Evolutionary conservation across 2,888 invertebrate species (phyloP).

Genomic region (Pheosia gnoma): DNA sequence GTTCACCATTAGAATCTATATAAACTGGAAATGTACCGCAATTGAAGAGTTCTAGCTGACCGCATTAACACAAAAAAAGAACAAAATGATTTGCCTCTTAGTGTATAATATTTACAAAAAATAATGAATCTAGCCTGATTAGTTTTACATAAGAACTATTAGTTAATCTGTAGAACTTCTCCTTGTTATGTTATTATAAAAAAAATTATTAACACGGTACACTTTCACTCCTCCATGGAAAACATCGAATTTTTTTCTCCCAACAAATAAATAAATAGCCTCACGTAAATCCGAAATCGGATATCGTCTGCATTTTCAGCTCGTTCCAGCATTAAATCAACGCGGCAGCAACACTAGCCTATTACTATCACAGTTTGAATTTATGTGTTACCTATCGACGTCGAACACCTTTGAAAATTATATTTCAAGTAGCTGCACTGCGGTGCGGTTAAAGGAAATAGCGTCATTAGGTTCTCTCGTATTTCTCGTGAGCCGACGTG

Average conservation of each 20-base stretch:
- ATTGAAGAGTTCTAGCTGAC: too few species aligned
- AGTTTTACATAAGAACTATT: slow-evolving; percentile 5
- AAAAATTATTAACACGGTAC: too few species aligned
- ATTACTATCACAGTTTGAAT: slow-evolving; percentile 73
- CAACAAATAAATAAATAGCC: slow-evolving; percentile 6
- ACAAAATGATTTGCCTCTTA: too few species aligned
- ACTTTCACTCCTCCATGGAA: neutral
- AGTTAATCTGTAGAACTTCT: too few species aligned
- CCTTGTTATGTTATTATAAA: too few species aligned
- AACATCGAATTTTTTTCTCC: slow-evolving; percentile 8
- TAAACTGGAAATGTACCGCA: too few species aligned
- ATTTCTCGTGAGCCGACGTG: slow-evolving; percentile 21
- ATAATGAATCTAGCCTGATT: too few species aligned
- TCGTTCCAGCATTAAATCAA: slow-evolving; percentile 66
- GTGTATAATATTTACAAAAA: too few species aligned
- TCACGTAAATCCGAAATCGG: slow-evolving; percentile 46
- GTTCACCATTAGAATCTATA: too few species aligned
- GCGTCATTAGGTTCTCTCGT: slow-evolving; percentile 79
- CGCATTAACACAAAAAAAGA: too few species aligned
- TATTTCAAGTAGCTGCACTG: slow-evolving; percentile 75
- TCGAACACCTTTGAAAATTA: slow-evolving; percentile 74
- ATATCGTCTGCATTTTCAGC: slow-evolving; percentile 58
- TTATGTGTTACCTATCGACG: slow-evolving; percentile 77
- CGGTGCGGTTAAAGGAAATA: slow-evolving; percentile 73
- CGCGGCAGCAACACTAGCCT: slow-evolving; percentile 61